Evolutionary conservation across 2,113 vertebrate genomes (phyloP).

Genomic region (Alethe diademata): DNA sequence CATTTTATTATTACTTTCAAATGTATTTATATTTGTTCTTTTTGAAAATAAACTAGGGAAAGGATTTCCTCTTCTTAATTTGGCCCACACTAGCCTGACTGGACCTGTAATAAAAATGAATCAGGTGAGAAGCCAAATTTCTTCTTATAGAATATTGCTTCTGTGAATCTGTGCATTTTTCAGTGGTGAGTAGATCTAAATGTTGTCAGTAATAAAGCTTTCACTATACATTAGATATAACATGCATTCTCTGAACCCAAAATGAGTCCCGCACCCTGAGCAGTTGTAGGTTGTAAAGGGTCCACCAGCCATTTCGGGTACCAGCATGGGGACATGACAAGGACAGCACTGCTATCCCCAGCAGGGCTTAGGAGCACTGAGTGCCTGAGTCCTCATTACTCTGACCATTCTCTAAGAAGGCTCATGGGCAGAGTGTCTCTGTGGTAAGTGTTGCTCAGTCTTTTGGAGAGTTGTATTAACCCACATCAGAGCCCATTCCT

Average conservation of each 20-base stretch:
- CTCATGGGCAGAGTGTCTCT: neutral
- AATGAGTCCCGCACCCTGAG: neutral
- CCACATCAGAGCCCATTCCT: neutral
- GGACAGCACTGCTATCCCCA: neutral
- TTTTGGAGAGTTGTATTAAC: neutral
- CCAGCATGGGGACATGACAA: neutral
- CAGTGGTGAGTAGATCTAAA: neutral
- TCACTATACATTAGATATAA: neutral
- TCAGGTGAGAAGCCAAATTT: slow-evolving; percentile 46
- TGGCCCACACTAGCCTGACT: slow-evolving; percentile 46
- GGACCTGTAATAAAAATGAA: slow-evolving; percentile 59
- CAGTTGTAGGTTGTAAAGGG: neutral
- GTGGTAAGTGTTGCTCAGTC: neutral
- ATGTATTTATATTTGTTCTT: slow-evolving; percentile 10
- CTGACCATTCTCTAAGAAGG: neutral
- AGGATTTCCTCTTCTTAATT: slow-evolving; percentile 62
- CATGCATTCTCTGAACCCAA: neutral
- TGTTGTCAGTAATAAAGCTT: neutral
- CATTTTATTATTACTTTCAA: neutral
- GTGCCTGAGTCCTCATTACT: neutral
- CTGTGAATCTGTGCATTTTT: neutral
- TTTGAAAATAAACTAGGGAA: slow-evolving; percentile 63
- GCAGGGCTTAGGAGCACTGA: neutral
- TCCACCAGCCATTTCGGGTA: neutral
- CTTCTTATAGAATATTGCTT: neutral